Percentiles rank a stretch among this genome's conserved stretches.
These are phyloP conservation scores for Philopedon plagiatum DNA, from an alignment of 2,888 invertebrate species.

Conservation along the genomic window DNA sequence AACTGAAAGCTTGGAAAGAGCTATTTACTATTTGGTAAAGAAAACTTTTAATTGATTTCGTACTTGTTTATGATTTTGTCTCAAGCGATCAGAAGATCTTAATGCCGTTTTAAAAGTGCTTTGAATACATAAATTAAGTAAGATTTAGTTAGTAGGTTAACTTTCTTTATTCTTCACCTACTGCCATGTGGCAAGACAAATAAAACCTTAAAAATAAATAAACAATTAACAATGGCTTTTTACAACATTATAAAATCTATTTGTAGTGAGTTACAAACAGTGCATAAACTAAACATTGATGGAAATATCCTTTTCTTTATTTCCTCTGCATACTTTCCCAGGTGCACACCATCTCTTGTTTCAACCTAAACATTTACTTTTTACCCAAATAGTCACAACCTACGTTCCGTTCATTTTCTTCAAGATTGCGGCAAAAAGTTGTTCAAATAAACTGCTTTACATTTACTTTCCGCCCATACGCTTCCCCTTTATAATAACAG, in stretches of 20 bases:
- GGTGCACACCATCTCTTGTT: conserved; percentile 29
- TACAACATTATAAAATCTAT: neutral
- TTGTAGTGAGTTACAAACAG: conserved; percentile 13
- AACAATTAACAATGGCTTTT: neutral
- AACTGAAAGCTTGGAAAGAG: too few relatives aligned
- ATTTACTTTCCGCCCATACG: conserved; percentile 25
- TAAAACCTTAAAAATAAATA: too few relatives aligned
- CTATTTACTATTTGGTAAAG: too few relatives aligned
- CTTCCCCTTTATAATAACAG: neutral
- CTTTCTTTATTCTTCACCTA: too few relatives aligned
- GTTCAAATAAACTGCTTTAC: conserved; percentile 22
- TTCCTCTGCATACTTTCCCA: conserved; percentile 8
- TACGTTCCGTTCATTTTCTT: neutral
- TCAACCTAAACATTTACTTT: conserved; percentile 25
- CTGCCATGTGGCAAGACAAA: too few relatives aligned
- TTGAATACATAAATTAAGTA: too few relatives aligned
- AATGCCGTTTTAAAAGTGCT: too few relatives aligned
- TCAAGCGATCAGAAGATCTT: too few relatives aligned
- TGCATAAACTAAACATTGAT: conserved; percentile 12
- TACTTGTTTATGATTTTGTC: too few relatives aligned
- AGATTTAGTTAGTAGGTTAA: too few relatives aligned
- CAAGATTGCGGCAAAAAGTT: conserved; percentile 19
- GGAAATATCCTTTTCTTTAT: conserved; percentile 18
- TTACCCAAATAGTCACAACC: conserved; percentile 28
- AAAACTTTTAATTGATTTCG: too few relatives aligned